Percentiles rank a stretch among this genome's conserved stretches.
Evolutionary conservation across 2,113 vertebrate species (phyloP).

Genomic region (Acanthochromis polyacanthus): DNA sequence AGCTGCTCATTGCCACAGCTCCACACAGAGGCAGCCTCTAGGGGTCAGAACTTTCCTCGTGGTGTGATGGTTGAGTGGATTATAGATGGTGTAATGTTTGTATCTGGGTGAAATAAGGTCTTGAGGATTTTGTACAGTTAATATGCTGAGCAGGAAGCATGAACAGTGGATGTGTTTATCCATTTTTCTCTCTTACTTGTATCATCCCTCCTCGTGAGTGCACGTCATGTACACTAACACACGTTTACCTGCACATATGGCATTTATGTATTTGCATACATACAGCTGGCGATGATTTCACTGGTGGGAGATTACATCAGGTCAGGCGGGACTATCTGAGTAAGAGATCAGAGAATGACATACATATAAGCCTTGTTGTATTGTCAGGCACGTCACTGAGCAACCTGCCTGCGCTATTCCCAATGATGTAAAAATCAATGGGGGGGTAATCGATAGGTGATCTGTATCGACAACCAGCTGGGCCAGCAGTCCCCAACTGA

Average conservation of each 20-base stretch:
- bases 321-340: not conserved
- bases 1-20: not conserved
- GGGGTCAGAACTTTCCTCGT: slow-evolving; percentile 25
- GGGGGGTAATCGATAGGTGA: slow-evolving; percentile 69
- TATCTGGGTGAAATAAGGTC: slow-evolving; percentile 45
- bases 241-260: not conserved
- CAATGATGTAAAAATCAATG: slow-evolving; percentile 69
- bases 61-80: slow-evolving; percentile 47
- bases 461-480: slow-evolving; percentile 59
- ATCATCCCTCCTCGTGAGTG: not conserved
- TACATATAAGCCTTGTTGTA: slow-evolving; percentile 51
- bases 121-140: slow-evolving; percentile 33
- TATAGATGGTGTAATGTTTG: slow-evolving; percentile 42
- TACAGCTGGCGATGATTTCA: not conserved
- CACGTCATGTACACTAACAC: not conserved
- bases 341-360: slow-evolving; percentile 59
- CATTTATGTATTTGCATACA: not conserved
- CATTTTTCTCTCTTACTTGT: not conserved
- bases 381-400: slow-evolving; percentile 65
- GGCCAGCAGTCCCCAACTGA: slow-evolving; percentile 42
- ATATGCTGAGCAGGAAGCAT: slow-evolving; percentile 1
- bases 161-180: not conserved
- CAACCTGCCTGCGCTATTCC: slow-evolving; percentile 54
- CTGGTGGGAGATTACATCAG: not conserved
- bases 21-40: slow-evolving; percentile 13